Evolutionary conservation across 1,140 invertebrate genomes (phyloP), one percentile per base, ranked within the genome.

Genomic region (Drosophila ficusphila): DNA sequence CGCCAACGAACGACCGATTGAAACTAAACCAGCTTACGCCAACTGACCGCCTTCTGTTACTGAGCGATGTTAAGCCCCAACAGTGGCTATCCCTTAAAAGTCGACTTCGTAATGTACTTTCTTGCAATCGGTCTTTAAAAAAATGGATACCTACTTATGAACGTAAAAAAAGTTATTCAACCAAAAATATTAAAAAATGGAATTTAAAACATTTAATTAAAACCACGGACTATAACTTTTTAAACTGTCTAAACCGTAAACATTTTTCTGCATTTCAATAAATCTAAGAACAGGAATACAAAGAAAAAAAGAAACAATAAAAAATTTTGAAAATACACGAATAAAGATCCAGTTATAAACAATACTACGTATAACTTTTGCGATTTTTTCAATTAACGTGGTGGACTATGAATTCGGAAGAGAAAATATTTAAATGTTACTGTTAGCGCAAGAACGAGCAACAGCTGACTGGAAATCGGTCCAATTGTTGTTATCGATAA

Each of bases 1-100:
- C 46, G 57, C 58, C 56, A 42, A 46, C 61, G 41, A 76, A 33
- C 61, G 67, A 48, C 65, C 39, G 71, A 76, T 79, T 86, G 71
- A 62, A 79, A 85, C 79, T 83, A 38, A 85, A 39, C 64, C 64
- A 82, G 78, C 51, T 61, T 31, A 33, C 58, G 31, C 23, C 62
- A 64, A 65, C 60, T 65, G 64, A 31, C 25, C 19, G 29, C 18
- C 14, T 53, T 25, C 25, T 19, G 18, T 44, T 29, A 27, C 27
- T 69, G 54, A 54, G 33, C 58, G 39, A 48, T 68, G 47, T 79
- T 41, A 23, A 33, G 6, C 18, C 11, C 11, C 29, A 42, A 53
- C 9, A 23, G 12, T 4, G 2, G 6, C 3, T 25, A 2, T 12
- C 2, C 4, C 0, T 9, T 29, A 4, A 23, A 18, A 18, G 38